Conservation (phyloP, 2,888 invertebrate genomes). For the Parochlus steinenii region DNA sequence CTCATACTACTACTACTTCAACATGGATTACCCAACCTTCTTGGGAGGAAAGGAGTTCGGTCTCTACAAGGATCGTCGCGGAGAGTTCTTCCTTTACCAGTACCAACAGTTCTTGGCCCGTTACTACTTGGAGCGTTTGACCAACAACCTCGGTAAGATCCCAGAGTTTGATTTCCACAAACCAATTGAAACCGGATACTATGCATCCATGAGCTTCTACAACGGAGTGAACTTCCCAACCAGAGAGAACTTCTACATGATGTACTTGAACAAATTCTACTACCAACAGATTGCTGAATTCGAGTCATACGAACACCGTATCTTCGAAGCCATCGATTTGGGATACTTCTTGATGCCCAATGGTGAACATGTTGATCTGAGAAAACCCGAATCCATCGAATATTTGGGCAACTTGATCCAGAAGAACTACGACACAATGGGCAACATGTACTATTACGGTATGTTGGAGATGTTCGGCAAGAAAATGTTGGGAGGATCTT, state of each 20-base stretch:
- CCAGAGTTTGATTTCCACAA: slow-evolving; percentile 37
- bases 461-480: slow-evolving; percentile 33
- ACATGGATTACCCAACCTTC: slow-evolving; percentile 54
- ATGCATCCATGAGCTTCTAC: slow-evolving; percentile 42
- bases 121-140: slow-evolving; percentile 40
- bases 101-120: slow-evolving; percentile 34
- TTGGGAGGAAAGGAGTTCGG: slow-evolving; percentile 34
- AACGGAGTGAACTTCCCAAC: slow-evolving; percentile 50
- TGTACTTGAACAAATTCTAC: slow-evolving; percentile 28
- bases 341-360: slow-evolving; percentile 33
- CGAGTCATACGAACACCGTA: slow-evolving; percentile 36
- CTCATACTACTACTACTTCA: slow-evolving; percentile 49
- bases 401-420: slow-evolving; percentile 38
- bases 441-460: slow-evolving; percentile 37
- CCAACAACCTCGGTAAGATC: slow-evolving; percentile 50
- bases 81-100: slow-evolving; percentile 31
- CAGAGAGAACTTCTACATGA: slow-evolving; percentile 38
- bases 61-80: slow-evolving; percentile 26
- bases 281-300: slow-evolving; percentile 26
- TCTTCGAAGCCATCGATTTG: slow-evolving; percentile 40
- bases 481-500: slow-evolving; percentile 35
- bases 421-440: slow-evolving; percentile 34
- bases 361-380: slow-evolving; percentile 24
- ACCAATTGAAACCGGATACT: slow-evolving; percentile 42
- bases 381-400: slow-evolving; percentile 29